Conservation (phyloP, 92 coral and sea anemone genomes). For the Galaxea fascicularis region DNA sequence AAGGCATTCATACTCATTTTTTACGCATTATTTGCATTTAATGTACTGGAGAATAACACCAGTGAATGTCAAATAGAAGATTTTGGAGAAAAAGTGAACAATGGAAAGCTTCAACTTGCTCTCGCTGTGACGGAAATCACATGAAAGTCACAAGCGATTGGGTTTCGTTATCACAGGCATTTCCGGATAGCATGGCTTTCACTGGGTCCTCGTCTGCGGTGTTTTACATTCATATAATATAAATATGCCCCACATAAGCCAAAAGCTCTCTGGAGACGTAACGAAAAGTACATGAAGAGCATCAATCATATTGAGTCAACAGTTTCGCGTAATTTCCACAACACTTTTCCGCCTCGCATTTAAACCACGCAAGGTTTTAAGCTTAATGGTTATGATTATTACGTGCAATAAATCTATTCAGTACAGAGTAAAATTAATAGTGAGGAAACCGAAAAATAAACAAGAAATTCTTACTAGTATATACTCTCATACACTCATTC, state of each 20-base stretch:
- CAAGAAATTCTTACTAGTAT: not conserved
- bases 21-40: too few relatives aligned
- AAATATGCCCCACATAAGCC: too few relatives aligned
- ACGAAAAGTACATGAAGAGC: too few relatives aligned
- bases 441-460: not conserved
- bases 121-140: conserved; percentile 30
- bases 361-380: not conserved
- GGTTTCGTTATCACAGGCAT: not conserved
- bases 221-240: too few relatives aligned
- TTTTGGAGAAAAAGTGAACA: too few relatives aligned
- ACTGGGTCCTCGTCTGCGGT: not conserved
- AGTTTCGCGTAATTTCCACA: not conserved
- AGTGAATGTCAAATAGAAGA: too few relatives aligned
- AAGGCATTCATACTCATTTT: too few relatives aligned
- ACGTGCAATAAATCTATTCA: not conserved
- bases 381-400: too few relatives aligned
- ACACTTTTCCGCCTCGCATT: not conserved
- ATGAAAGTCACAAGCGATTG: conserved; percentile 26
- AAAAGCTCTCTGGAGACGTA: too few relatives aligned
- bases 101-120: too few relatives aligned
- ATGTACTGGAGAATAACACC: too few relatives aligned
- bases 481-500: not conserved
- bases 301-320: too few relatives aligned
- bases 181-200: not conserved
- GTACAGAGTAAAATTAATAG: not conserved